Evolutionary conservation across 2,797 vertebrate species (phyloP), one percentile per base, ranked within the genome.

Genomic region (Hippoglossus hippoglossus): DNA sequence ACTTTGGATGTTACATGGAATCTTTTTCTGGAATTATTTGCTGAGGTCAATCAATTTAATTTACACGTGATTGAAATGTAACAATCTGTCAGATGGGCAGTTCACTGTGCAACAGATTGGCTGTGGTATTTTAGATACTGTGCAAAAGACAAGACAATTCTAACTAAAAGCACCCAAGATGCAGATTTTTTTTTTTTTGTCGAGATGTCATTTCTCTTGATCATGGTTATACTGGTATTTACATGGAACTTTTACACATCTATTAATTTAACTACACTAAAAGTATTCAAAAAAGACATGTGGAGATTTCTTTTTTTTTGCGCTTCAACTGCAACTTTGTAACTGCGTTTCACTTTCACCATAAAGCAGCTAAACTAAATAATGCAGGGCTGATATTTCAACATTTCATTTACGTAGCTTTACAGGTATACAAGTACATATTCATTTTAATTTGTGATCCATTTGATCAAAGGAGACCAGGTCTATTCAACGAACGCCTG

Each of bases 201-300:
- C 73, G 73, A 88, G 84, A 87, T 73, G 67, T 77, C 34, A 64
- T 73, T 85, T 87, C 74, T 87, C 71, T 73, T 80, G 55, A 81
- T 84, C 76, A 77, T 83, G 44, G 63, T 83, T 77, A 84, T 87
- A 91, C 81, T 87, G 75, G 78, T 91, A 91, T 88, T 90, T 89
- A 93, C 91, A 92, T 75, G 68, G 21, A 89, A 90, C 86, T 90
- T 87, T 73, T 88, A 91, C 80, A 92, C 90, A 89, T 82, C 77
- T 88, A 91, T 70, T 80, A 85, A 78, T 90, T 91, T 46, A 84
- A 89, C 89, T 92, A 92, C 89, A 90, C 87, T 89, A 88, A 87
- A 83, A 82, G 79, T 83, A 83, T 87, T 83, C 65, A 80, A 91
- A 87, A 82, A 88, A 82, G 78, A 91, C 82, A 87, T 82, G 82